phyloP scores from a whole-genome alignment of 1,140 invertebrate genomes.

The Drosophila tani region DNA sequence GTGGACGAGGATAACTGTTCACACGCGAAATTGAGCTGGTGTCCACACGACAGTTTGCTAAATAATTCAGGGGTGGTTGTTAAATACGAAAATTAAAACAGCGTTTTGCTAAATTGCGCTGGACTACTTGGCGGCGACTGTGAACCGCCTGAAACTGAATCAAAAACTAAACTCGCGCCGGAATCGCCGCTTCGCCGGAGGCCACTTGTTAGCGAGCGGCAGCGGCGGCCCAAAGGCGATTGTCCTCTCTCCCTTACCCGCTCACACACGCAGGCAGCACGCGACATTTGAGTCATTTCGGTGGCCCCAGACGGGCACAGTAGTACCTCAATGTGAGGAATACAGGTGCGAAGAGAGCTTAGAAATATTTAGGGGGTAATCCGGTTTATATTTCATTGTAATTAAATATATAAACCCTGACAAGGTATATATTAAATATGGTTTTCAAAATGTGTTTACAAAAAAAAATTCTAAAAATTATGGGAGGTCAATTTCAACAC shows the following conservation, averaged over 20 bases:
- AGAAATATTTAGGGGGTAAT: no score
- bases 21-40: constrained; percentile 8
- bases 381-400: no score
- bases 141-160: constrained; percentile 64
- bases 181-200: constrained; percentile 37
- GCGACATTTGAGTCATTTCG: constrained; percentile 61
- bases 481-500: no score
- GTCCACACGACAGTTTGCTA: constrained; percentile 4
- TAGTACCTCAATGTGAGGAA: neutral
- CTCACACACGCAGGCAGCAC: constrained; percentile 34
- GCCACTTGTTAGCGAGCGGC: constrained; percentile 70
- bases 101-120: constrained; percentile 12
- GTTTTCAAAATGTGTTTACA: no score
- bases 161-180: constrained; percentile 63
- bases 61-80: constrained; percentile 17
- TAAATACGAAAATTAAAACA: constrained; percentile 32
- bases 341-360: neutral
- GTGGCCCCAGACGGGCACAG: constrained; percentile 17
- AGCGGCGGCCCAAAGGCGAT: constrained; percentile 51
- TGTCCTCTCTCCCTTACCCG: constrained; percentile 17
- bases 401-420: no score
- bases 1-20: constrained; percentile 4
- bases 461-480: no score
- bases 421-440: no score
- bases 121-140: constrained; percentile 22